Percentiles rank a stretch among this genome's conserved stretches.
These are phyloP conservation scores for Nothocercus nigrocapillus DNA, from an alignment of 2,113 vertebrate genomes.

Conservation along the genomic window DNA sequence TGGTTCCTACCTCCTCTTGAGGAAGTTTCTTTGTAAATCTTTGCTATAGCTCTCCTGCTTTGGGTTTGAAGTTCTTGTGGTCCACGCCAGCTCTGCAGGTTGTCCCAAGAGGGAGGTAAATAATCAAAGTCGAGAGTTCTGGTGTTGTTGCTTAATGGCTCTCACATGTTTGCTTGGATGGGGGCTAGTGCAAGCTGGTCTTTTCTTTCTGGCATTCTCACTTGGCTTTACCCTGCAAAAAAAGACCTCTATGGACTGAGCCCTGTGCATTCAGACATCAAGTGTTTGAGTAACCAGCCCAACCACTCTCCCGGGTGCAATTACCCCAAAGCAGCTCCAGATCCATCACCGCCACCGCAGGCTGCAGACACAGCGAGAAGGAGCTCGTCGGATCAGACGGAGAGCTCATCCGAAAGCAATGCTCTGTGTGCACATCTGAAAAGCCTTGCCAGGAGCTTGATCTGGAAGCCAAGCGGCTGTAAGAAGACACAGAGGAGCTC, in stretches of 20 bases:
- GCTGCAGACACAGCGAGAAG: not conserved
- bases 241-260: not conserved
- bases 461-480: not conserved
- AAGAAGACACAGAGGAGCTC: not conserved
- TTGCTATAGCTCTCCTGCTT: not conserved
- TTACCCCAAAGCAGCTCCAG: not conserved
- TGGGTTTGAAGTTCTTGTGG: not conserved
- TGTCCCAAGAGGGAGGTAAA: not conserved
- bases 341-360: not conserved
- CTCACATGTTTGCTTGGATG: not conserved
- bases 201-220: not conserved
- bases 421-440: not conserved
- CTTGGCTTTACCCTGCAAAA: not conserved
- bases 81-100: not conserved
- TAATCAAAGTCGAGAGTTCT: not conserved
- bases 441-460: not conserved
- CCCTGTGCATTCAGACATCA: not conserved
- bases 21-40: not conserved
- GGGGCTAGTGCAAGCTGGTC: not conserved
- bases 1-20: not conserved
- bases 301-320: not conserved
- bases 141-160: not conserved
- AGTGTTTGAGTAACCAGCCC: not conserved
- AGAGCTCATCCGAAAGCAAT: not conserved
- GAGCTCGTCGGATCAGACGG: not conserved